phyloP scores from a whole-genome alignment of 2,113 vertebrate genomes.

The Salvator merianae region DNA sequence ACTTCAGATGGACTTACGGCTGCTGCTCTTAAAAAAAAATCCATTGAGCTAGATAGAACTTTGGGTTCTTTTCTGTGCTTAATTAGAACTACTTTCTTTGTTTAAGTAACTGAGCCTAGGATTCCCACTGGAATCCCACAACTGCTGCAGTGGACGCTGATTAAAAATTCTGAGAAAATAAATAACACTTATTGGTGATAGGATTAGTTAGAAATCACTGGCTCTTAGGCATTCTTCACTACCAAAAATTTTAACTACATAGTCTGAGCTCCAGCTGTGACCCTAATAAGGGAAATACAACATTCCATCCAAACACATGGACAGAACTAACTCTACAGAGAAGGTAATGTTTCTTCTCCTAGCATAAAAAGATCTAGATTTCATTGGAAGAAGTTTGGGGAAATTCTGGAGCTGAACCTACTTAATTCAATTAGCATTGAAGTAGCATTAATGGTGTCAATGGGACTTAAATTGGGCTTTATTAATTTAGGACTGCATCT shows the following conservation, averaged over 20 bases:
- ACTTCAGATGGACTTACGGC: neutral
- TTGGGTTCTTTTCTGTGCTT: neutral
- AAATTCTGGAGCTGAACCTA: too few species aligned
- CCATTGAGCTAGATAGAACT: neutral
- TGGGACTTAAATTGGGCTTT: too few species aligned
- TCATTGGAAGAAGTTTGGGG: too few species aligned
- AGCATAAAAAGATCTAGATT: neutral
- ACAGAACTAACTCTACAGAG: neutral
- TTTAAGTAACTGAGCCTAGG: neutral
- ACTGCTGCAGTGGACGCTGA: neutral
- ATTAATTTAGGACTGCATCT: too few species aligned
- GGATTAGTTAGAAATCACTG: neutral
- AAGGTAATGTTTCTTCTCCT: neutral
- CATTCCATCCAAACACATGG: neutral
- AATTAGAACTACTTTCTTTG: too few species aligned
- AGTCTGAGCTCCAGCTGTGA: neutral
- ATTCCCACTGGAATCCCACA: neutral
- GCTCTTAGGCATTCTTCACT: neutral
- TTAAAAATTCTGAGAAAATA: too few species aligned
- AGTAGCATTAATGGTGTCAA: too few species aligned
- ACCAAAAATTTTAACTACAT: neutral
- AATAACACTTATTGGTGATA: neutral
- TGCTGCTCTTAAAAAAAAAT: neutral
- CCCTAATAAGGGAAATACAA: neutral
- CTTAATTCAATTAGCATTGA: too few species aligned